Evolutionary conservation across 2,888 invertebrate species (phyloP), one percentile per base, ranked within the genome.

Genomic region (Idaea biselata): DNA sequence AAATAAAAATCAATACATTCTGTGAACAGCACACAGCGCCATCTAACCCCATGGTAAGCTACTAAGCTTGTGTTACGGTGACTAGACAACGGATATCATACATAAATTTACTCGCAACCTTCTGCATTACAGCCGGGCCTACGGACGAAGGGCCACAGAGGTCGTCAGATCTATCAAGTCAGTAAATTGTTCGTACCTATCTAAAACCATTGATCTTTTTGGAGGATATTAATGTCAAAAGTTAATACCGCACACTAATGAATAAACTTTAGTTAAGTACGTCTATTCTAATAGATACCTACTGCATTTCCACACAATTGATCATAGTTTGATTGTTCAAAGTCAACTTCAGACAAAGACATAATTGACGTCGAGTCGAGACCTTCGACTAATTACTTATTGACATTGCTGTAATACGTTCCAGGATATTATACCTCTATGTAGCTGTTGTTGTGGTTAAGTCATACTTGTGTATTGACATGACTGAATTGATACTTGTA

Each of bases 331-430:
- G 60, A 60, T 60, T 54, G 44, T 18, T 57, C 53, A 33, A 57
- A 60, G 60, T 7, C 18, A 60, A 58, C 57, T 57, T 18, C 18
- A 60, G 57, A 60, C 60, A 60, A 60, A 44, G 60, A 25, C 60
- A n/a, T 44, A 18, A 60, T 57, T 57, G 57, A 56, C 33, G 56
- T 18, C 56, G 11, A 18, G 44, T 44, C 18, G 7, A 18, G 18
- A 18, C 18, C 56, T 17, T 18, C 17, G 56, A 18, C 16, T 56
- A 56, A 56, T 56, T 56, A 56, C 56, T 18, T 18, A 56, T 16
- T 55, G 18, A 56, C 56, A 56, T 56, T 14, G 14, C 56, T 18
- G 76, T 80, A 80, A 81, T 82, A 74, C 73, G 75, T 79, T 76
- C 68, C 72, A 82, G 77, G 78, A 80, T 82, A 33, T 32, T 32